Evolutionary conservation across 2,113 vertebrate species (phyloP).

Genomic region (Petroica traversi): DNA sequence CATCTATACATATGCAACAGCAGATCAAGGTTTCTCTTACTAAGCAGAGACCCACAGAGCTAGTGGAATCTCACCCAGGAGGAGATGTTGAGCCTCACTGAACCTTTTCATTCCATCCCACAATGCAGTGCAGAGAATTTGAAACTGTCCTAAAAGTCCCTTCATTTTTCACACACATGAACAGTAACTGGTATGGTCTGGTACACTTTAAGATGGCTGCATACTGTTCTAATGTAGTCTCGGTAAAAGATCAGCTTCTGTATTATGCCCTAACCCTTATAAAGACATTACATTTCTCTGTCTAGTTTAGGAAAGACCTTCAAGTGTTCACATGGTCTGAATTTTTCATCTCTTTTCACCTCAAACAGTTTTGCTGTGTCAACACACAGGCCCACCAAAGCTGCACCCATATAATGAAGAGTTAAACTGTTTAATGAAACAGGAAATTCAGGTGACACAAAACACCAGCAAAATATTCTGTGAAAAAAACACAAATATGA

Average conservation of each 20-base stretch:
- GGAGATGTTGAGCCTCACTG: neutral
- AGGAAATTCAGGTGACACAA: neutral
- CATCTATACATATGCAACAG: neutral
- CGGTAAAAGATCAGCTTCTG: neutral
- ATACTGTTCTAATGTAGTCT: neutral
- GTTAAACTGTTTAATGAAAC: neutral
- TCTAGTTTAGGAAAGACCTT: neutral
- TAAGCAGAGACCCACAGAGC: neutral
- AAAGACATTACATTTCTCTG: neutral
- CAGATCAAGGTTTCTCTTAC: neutral
- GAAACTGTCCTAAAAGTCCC: neutral
- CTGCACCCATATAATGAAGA: neutral
- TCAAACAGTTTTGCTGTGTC: neutral
- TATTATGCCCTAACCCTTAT: neutral
- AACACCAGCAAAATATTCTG: neutral
- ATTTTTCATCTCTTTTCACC: neutral
- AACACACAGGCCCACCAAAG: neutral
- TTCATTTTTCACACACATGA: neutral
- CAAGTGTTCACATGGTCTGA: neutral
- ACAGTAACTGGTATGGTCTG: neutral
- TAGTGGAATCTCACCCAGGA: neutral
- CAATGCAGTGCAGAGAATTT: neutral
- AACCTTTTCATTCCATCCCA: neutral
- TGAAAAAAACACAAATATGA: neutral
- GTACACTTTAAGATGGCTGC: neutral